Evolutionary conservation across 2,888 invertebrate species (phyloP).

Genomic region (Ectropis crepuscularia): DNA sequence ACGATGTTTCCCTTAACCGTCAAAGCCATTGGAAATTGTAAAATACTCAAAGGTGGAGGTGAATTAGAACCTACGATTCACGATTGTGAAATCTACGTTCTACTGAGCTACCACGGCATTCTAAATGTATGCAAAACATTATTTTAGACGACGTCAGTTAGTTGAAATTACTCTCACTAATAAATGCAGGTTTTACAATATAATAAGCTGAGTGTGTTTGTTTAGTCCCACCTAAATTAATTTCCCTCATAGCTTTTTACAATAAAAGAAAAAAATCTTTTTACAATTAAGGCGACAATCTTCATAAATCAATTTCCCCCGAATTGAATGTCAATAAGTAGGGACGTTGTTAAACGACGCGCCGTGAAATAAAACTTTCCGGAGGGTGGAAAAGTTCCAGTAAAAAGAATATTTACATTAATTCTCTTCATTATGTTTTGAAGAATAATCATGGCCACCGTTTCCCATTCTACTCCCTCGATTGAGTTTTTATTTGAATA

Average conservation of each 20-base stretch:
- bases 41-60: too few relatives aligned
- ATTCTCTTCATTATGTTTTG: conserved; percentile 86
- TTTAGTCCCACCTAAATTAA: background rate
- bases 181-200: too few relatives aligned
- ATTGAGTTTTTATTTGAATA: conserved; percentile 86
- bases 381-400: conserved; percentile 80
- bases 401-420: conserved; percentile 86
- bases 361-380: conserved; percentile 84
- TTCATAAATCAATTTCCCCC: conserved; percentile 85
- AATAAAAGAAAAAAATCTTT: conserved; percentile 65
- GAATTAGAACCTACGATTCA: too few relatives aligned
- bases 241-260: conserved; percentile 30
- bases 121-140: too few relatives aligned
- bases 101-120: too few relatives aligned
- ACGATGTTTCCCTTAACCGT: too few relatives aligned
- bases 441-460: conserved; percentile 84
- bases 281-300: conserved; percentile 83
- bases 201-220: background rate
- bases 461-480: conserved; percentile 78
- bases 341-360: conserved; percentile 83
- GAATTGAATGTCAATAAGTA: conserved; percentile 85
- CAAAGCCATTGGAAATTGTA: too few relatives aligned
- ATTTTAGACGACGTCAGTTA: too few relatives aligned
- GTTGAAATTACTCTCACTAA: too few relatives aligned
- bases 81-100: too few relatives aligned